Base-by-base conservation (phyloP, 2,113 vertebrate genomes). In the Corythaixoides concolor region DNA sequence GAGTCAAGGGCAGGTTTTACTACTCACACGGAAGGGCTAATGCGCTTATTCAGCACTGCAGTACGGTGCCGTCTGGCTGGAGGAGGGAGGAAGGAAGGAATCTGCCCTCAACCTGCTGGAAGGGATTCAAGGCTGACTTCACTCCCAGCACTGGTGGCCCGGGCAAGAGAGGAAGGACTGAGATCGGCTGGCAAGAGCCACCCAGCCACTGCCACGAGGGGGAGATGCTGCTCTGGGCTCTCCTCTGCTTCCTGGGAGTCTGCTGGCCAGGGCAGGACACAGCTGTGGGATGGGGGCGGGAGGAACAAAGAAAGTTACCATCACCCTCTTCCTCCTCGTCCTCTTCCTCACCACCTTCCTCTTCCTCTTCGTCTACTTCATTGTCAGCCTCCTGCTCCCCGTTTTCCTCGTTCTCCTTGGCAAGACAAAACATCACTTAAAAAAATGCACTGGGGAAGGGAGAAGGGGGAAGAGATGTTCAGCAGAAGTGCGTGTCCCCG, bases 381-480 rank as follows among this genome's bases (percentile, higher is more conserved):
- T 98, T 98, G 87, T 98, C 98, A 3, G 96, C 98, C 93, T 98
- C 98, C 89, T 98, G 98, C 75, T 98, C 98, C 52, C 98, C 98
- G 0, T 98, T 98, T 97, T 98, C 98, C 97, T 98, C 98, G 33
- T 98, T 98, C 97, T 98, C 92, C 97, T 97, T 91, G 72, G 91
- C 94, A 96, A 97, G 74, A 98, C 95, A 97, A 96, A 91, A 95
- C 21, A 95, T 88, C 47, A 97, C 97, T 96, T 96, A 96, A 95
- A 96, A 79, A 85, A 82, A 91, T 17, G 73, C 85, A 89, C 84
- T 14, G 15, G 47, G 91, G 67, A 85, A 93, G 69, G 96, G 77
- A 95, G 60, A 87, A 92, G 91, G 89, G 88, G 69, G 80, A 87
- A 96, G 74, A 95, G 56, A 82, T 18, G 12, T 50, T 94, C 81